These are phyloP conservation scores for Oncopodura yosiiana DNA, from an alignment of 1,140 invertebrate genomes.

Conservation along the genomic window DNA sequence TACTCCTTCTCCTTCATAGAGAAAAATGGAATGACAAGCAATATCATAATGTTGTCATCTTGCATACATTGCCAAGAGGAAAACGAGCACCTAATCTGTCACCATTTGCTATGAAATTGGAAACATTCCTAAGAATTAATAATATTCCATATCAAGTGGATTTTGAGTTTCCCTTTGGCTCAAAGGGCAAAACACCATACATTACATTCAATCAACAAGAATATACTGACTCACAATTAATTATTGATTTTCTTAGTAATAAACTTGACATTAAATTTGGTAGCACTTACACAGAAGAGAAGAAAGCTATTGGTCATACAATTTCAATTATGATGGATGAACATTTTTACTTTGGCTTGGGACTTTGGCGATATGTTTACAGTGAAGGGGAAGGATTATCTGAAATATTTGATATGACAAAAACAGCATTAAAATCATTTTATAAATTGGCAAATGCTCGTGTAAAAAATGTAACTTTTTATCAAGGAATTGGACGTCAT, in stretches of 20 bases:
- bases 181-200: conserved; percentile 38
- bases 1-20: background rate
- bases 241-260: conserved; percentile 16
- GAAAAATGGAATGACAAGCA: conserved; percentile 19
- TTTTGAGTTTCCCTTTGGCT: conserved; percentile 11
- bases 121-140: conserved; percentile 29
- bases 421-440: background rate
- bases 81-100: conserved; percentile 18
- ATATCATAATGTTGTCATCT: conserved; percentile 17
- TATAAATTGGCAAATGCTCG: background rate
- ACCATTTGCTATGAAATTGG: conserved; percentile 26
- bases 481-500: conserved; percentile 15
- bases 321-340: conserved; percentile 25
- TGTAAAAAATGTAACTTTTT: background rate
- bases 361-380: conserved; percentile 18
- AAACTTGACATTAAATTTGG: background rate
- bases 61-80: conserved; percentile 12
- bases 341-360: conserved; percentile 27
- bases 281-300: conserved; percentile 1
- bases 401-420: background rate
- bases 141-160: conserved; percentile 32
- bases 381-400: background rate
- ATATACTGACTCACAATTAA: conserved; percentile 38
- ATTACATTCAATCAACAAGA: conserved; percentile 40
- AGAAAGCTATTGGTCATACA: conserved; percentile 13